These are phyloP conservation scores for Pachymerium ferrugineum DNA, from an alignment of 2,888 invertebrate species.

Conservation along the genomic window DNA sequence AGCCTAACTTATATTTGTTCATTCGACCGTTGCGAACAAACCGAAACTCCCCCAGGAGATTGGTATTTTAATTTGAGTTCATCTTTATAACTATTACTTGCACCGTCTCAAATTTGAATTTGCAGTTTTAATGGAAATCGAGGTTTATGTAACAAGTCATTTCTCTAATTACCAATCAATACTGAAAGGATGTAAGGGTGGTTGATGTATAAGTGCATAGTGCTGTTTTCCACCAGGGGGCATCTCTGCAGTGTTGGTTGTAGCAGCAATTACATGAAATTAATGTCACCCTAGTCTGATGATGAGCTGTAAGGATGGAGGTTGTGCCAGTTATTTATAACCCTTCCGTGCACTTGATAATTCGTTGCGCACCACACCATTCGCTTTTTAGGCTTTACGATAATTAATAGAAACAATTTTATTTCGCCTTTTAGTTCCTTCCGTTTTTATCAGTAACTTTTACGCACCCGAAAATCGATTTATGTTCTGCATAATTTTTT, in stretches of 20 bases:
- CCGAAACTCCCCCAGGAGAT: no score
- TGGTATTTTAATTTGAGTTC: no score
- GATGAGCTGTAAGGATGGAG: background rate
- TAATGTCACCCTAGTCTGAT: constrained; percentile 4
- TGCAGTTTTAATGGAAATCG: background rate
- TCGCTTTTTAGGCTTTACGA: background rate
- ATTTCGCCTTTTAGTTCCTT: no score
- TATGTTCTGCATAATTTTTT: no score
- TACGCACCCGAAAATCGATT: no score
- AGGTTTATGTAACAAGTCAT: background rate
- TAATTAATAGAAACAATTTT: background rate
- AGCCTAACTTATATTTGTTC: no score
- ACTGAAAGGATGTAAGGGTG: background rate
- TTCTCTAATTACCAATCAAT: constrained; percentile 13
- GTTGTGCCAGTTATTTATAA: background rate
- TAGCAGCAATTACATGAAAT: constrained; percentile 8
- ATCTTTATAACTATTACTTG: no score
- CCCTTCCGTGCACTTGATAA: background rate
- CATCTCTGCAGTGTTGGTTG: background rate
- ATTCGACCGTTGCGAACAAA: no score
- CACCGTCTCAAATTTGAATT: background rate
- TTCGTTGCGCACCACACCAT: background rate
- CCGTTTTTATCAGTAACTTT: no score
- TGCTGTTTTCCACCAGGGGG: constrained; percentile 4
- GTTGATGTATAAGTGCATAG: background rate